Conservation (phyloP, 2,113 vertebrate species). For the Bos taurus region ARS-UCD2.0 NC_037350.1:23857001-23857500, state of each 20-base stretch:
- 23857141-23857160: too few relatives aligned
- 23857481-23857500: not conserved
- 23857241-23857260: not conserved
- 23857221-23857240: not conserved
- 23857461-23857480: not conserved
- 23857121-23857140: too few relatives aligned
- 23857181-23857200: too few relatives aligned
- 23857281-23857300: not conserved
- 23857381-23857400: not conserved
- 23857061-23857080: too few relatives aligned
- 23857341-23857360: not conserved
- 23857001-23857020: too few relatives aligned
- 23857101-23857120: too few relatives aligned
- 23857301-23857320: not conserved
- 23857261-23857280: not conserved
- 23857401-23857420: not conserved
- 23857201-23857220: too few relatives aligned
- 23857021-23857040: too few relatives aligned
- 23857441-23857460: not conserved
- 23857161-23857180: too few relatives aligned
- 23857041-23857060: too few relatives aligned
- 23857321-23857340: not conserved
- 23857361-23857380: not conserved
- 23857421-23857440: not conserved
- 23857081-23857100: too few relatives aligned